Evolutionary conservation across 2,113 vertebrate genomes (phyloP).

Genomic region (Nycticorax nycticorax): DNA sequence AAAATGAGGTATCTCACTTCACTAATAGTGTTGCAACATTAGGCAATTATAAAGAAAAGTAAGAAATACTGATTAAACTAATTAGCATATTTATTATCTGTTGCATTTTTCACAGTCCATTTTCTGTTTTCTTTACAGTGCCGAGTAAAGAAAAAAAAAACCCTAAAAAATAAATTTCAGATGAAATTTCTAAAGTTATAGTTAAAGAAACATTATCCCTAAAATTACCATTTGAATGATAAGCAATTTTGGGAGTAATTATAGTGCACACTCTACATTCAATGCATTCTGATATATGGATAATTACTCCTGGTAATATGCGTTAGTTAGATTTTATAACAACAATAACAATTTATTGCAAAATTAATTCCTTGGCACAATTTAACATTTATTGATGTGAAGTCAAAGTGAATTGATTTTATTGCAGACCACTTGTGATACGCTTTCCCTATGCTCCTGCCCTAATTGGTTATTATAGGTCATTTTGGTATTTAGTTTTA

Average conservation of each 20-base stretch:
- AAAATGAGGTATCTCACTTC: background rate
- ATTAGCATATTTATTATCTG: background rate
- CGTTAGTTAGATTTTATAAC: conserved; percentile 80
- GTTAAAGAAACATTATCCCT: conserved; percentile 74
- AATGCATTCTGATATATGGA: conserved; percentile 83
- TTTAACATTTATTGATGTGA: conserved; percentile 82
- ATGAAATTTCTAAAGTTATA: conserved; percentile 70
- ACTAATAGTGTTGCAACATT: background rate
- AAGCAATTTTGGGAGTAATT: conserved; percentile 80
- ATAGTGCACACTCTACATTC: conserved; percentile 76
- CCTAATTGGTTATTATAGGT: conserved; percentile 93
- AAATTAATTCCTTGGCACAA: conserved; percentile 84
- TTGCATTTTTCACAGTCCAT: background rate
- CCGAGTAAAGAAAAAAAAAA: background rate
- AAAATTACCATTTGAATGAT: conserved; percentile 86
- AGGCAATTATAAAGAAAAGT: background rate
- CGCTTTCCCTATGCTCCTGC: conserved; percentile 72
- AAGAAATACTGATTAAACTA: background rate
- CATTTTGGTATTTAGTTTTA: conserved; percentile 82
- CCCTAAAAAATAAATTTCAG: conserved; percentile 43
- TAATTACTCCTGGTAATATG: conserved; percentile 82
- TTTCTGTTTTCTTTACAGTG: conserved; percentile 14
- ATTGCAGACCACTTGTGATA: conserved; percentile 71
- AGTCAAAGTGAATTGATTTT: conserved; percentile 80
- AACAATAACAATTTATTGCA: conserved; percentile 83